Percentiles rank a stretch among this genome's conserved stretches.
phyloP scores from a whole-genome alignment of 2,113 vertebrate species.

The Ciconia boyciana region DNA sequence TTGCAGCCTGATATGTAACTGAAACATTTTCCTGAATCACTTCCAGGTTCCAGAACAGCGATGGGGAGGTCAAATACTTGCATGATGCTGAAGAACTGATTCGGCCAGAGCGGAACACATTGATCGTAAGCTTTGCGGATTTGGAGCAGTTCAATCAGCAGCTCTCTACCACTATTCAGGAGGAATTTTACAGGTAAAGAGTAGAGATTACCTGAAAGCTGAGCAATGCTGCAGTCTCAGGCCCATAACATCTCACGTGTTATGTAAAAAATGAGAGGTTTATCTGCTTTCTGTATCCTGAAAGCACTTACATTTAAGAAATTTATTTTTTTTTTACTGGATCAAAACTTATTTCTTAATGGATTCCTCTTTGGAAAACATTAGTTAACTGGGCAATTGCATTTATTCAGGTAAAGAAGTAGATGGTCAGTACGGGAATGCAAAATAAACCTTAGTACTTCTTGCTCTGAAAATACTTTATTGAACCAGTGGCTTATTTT shows the following conservation, averaged over 20 bases:
- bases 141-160: constrained; percentile 97
- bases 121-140: constrained; percentile 91
- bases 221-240: not conserved
- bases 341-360: not conserved
- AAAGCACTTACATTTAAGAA: not conserved
- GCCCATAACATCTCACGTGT: fast-evolving
- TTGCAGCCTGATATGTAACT: not conserved
- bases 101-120: constrained; percentile 92
- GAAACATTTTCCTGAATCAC: not conserved
- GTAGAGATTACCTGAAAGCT: not conserved
- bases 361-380: not conserved
- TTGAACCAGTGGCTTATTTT: not conserved
- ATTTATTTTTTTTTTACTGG: not conserved
- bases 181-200: constrained; percentile 93
- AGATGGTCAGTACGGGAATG: not conserved
- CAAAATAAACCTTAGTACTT: not conserved
- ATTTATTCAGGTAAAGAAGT: not conserved
- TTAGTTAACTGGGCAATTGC: not conserved
- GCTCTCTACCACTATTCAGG: constrained; percentile 94
- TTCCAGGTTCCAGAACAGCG: constrained; percentile 85
- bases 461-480: not conserved
- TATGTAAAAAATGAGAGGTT: not conserved
- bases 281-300: not conserved
- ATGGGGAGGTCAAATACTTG: constrained; percentile 93
- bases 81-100: constrained; percentile 93